Conservation (phyloP, 1,140 invertebrate genomes). For the Diorhabda carinulata region DNA sequence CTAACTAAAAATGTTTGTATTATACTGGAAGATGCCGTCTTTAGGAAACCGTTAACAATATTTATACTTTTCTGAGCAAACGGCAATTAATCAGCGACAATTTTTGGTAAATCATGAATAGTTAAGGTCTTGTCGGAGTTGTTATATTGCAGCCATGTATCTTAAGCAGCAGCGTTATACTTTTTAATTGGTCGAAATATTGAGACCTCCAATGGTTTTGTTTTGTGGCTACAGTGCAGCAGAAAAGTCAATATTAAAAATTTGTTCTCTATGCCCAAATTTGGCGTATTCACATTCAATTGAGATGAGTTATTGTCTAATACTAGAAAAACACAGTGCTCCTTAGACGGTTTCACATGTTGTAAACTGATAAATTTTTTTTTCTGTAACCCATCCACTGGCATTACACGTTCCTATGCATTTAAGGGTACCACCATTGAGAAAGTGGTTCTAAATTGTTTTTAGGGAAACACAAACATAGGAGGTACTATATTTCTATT, state of each 20-base stretch:
- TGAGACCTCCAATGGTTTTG: no score
- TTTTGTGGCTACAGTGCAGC: no score
- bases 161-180: no score
- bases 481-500: conserved; percentile 21
- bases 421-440: conserved; percentile 19
- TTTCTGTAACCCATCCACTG: conserved; percentile 19
- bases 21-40: no score
- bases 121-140: no score
- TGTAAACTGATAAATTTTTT: conserved; percentile 15
- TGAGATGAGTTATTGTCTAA: conserved; percentile 35
- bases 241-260: conserved; percentile 16
- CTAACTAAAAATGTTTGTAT: no score
- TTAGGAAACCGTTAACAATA: no score
- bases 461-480: conserved; percentile 23
- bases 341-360: conserved; percentile 14
- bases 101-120: no score
- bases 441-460: conserved; percentile 11
- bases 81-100: no score
- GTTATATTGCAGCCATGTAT: no score
- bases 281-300: conserved; percentile 22
- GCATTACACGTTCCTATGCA: conserved; percentile 25
- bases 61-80: no score
- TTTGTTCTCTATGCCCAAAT: conserved; percentile 24
- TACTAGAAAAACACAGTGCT: conserved; percentile 1
- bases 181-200: no score